A percentile compares a stretch with the other conserved stretches of the same genome.
These are phyloP conservation scores for Hippoglossus hippoglossus DNA, from an alignment of 2,797 vertebrate species.

Conservation along the genomic window DNA sequence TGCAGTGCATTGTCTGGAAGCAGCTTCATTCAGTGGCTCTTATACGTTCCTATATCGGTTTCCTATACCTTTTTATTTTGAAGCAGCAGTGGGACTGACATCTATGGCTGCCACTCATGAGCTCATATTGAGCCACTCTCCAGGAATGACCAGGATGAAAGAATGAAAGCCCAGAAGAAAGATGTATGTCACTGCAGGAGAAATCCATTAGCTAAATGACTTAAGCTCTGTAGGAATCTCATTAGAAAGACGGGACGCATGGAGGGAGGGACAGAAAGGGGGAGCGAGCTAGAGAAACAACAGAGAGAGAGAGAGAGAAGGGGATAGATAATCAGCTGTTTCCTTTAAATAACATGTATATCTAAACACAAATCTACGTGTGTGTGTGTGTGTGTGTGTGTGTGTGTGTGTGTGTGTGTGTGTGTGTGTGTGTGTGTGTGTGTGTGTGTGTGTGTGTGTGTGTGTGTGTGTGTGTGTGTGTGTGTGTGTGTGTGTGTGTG, in stretches of 20 bases:
- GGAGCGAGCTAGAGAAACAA: slow-evolving; percentile 3
- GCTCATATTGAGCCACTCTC: neutral
- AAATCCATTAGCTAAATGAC: slow-evolving; percentile 72
- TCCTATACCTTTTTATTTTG: neutral
- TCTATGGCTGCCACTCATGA: neutral
- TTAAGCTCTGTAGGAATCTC: slow-evolving; percentile 62
- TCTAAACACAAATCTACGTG: slow-evolving; percentile 12
- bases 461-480: too few relatives aligned
- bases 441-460: too few relatives aligned
- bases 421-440: too few relatives aligned
- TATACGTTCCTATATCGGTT: neutral
- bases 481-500: too few relatives aligned
- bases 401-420: too few relatives aligned
- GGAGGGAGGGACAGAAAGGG: neutral
- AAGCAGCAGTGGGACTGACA: neutral
- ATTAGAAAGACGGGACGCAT: slow-evolving; percentile 50
- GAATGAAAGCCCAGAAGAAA: slow-evolving; percentile 19
- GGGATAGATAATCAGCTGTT: neutral
- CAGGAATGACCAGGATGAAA: slow-evolving; percentile 11
- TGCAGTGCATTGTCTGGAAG: too few relatives aligned
- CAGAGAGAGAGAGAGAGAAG: neutral
- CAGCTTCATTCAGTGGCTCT: too few relatives aligned
- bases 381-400: too few relatives aligned
- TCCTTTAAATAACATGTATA: slow-evolving; percentile 14
- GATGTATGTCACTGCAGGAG: slow-evolving; percentile 22